These are phyloP conservation scores for Accipiter fasciatus DNA, from an alignment of 2,797 vertebrate species.

Conservation along the genomic window DNA sequence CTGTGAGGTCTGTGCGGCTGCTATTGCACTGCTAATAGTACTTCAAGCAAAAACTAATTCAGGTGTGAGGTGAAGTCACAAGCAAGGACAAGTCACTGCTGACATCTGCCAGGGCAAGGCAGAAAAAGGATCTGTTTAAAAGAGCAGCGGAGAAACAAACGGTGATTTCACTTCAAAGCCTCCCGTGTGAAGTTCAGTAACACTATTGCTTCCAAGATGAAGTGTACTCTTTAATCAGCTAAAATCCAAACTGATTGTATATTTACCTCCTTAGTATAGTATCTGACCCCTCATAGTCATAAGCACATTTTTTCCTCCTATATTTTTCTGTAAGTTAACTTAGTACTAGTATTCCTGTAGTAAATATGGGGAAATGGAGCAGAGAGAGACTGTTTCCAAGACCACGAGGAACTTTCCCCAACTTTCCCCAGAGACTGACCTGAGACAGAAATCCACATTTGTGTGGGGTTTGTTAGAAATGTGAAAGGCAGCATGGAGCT, in stretches of 20 bases:
- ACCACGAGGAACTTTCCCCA: background rate
- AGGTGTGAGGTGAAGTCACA: background rate
- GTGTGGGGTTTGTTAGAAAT: background rate
- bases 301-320: background rate
- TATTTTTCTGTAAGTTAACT: background rate
- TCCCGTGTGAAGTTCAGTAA: background rate
- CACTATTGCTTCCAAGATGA: background rate
- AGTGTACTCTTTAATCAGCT: background rate
- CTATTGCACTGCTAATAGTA: background rate
- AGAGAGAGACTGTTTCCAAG: background rate
- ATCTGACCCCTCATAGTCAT: background rate
- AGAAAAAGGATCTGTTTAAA: background rate
- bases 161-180: background rate
- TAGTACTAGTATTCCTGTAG: background rate
- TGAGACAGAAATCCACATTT: background rate
- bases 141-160: background rate
- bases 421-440: background rate
- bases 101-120: background rate
- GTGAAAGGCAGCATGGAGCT: background rate
- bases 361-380: background rate
- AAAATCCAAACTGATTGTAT: background rate
- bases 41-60: background rate
- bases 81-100: background rate
- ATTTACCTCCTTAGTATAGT: background rate
- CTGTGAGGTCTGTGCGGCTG: background rate